These are phyloP conservation scores for Picathartes gymnocephalus DNA, from an alignment of 2,113 vertebrate species.

Conservation along the genomic window DNA sequence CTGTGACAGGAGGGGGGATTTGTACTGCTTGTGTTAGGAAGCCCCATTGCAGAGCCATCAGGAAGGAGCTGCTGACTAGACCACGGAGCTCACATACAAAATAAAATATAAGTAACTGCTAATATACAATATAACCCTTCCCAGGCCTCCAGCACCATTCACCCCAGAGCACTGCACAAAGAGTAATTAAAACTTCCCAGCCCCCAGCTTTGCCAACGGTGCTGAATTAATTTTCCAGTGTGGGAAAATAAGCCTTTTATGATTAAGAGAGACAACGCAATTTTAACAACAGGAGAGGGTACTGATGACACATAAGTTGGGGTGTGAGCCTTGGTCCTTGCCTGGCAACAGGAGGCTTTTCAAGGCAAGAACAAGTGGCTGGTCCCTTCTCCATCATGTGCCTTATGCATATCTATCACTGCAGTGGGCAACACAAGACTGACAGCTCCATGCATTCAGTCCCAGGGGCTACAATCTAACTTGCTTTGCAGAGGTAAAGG, in stretches of 20 bases:
- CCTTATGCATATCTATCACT: rapidly evolving
- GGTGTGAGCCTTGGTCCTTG: background rate
- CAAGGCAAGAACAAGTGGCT: background rate
- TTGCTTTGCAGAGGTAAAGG: background rate
- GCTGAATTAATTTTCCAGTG: conserved; percentile 20
- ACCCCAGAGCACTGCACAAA: background rate
- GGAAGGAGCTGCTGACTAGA: background rate
- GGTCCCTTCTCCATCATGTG: background rate
- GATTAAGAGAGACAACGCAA: background rate
- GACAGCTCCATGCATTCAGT: background rate
- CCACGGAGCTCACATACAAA: background rate
- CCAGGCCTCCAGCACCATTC: background rate
- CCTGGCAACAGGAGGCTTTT: background rate
- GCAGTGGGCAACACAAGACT: background rate
- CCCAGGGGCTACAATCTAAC: background rate
- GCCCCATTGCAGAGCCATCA: background rate
- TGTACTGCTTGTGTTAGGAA: background rate
- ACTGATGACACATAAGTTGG: background rate
- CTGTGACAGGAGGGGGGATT: background rate
- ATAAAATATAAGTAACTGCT: background rate
- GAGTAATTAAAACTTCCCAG: conserved; percentile 18
- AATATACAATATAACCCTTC: background rate
- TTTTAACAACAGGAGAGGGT: background rate
- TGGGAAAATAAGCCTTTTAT: conserved; percentile 13
- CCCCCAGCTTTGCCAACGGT: background rate